Evolutionary conservation across 2,797 vertebrate species (phyloP).

Genomic region (Knipowitschia caucasica): DNA sequence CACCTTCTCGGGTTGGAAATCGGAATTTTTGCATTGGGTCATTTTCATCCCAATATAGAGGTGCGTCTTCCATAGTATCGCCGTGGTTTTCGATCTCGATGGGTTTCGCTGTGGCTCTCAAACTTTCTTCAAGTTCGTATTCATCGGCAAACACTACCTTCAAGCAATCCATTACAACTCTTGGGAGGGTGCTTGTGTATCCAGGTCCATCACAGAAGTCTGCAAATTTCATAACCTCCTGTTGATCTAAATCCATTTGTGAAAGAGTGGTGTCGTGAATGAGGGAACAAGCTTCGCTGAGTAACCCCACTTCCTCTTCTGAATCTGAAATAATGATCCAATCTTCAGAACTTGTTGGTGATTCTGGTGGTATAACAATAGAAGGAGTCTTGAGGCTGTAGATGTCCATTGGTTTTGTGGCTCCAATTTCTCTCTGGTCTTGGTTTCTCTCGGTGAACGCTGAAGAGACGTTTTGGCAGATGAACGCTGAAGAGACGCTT

Average conservation of each 20-base stretch:
- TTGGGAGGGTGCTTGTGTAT: background rate
- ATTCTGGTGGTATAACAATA: background rate
- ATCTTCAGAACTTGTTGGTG: background rate
- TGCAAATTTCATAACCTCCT: constrained; percentile 2
- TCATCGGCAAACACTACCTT: constrained; percentile 15
- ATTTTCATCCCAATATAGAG: constrained; percentile 3
- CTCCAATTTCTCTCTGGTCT: constrained; percentile 12
- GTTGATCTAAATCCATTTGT: constrained; percentile 6
- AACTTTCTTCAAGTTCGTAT: constrained; percentile 3
- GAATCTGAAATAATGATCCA: background rate
- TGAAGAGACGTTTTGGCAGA: background rate
- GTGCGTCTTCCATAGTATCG: background rate
- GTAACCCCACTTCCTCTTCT: constrained; percentile 14
- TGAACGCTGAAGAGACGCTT: constrained; percentile 12
- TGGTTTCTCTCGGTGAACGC: background rate
- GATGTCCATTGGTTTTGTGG: constrained; percentile 22
- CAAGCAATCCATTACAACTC: constrained; percentile 11
- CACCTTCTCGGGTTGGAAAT: background rate
- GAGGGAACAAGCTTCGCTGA: background rate
- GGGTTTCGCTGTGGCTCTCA: constrained; percentile 4
- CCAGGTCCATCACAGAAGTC: background rate
- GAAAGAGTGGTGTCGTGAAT: background rate
- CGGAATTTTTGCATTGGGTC: background rate
- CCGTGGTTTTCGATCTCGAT: constrained; percentile 10
- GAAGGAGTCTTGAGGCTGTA: background rate